Evolutionary conservation across 2,797 vertebrate genomes (phyloP), one percentile per base, ranked within the genome.

Genomic region (Premnoplex brunnescens): DNA sequence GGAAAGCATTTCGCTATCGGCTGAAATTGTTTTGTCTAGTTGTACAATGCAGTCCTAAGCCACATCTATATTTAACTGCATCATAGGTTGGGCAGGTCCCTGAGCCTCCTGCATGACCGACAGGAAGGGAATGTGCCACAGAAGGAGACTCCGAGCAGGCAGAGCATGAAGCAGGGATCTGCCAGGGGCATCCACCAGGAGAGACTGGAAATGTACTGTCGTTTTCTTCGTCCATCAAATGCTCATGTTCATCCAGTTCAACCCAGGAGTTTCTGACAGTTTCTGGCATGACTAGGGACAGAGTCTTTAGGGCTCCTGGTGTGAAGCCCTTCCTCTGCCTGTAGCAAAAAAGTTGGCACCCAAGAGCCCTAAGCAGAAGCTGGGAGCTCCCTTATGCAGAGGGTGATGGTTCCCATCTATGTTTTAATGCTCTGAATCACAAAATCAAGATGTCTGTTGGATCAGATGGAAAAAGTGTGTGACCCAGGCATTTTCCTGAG

Each of bases 251-350:
- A 8, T 26, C 37, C 64, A 27, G 27, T 15, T 58, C 58, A 62
- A 72, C 28, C 9, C 22, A 51, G 36, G 43, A 52, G 7, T 63
- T 82, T 82, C 71, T 87, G 77, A 54, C 23, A 36, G 43, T 51
- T 84, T 82, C 79, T 66, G 51, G 7, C 18, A 49, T 34, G 63
- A 30, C 15, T 39, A 8, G 17, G 44, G 19, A 41, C 27, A 1
- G 5, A 66, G 20, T 44, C 59, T 87, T 58, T 24, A 60, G 36
- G 55, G 23, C 0, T 0, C 9, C 60, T 49, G 34, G 23, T 0
- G 0, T 49, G 56, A 85, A 41, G 44, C 2, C 13, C 19, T 94
- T 88, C 20, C n/a, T 91, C 48, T 88, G 44, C 36, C 60, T 24
- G 39, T 7, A 60, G 56, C 39, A 95, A 86, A 1, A 0, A 69